Percentiles rank a stretch among this genome's conserved stretches.
phyloP scores from a whole-genome alignment of 2,888 invertebrate genomes.

The Eupithecia tripunctaria region DNA sequence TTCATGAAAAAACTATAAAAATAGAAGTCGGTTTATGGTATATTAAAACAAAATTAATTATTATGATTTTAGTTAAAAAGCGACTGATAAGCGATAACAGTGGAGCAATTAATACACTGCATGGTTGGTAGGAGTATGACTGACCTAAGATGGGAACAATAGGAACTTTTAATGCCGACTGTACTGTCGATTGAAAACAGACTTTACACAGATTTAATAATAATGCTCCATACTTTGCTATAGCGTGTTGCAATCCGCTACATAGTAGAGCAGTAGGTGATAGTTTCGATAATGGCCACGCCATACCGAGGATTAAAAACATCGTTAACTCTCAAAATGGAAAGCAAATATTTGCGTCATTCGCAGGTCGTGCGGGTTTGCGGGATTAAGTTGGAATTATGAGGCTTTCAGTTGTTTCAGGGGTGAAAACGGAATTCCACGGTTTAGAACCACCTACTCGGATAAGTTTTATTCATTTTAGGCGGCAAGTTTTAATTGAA shows the following conservation, averaged over 20 bases:
- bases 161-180: neutral
- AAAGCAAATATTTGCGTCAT: conserved; percentile 72
- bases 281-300: conserved; percentile 56
- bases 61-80: too few relatives aligned
- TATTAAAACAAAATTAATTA: too few relatives aligned
- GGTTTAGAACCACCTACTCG: conserved; percentile 1
- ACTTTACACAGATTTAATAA: neutral
- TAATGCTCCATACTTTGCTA: neutral
- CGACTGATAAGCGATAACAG: too few relatives aligned
- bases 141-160: neutral
- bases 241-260: neutral
- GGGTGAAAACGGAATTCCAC: conserved; percentile 29
- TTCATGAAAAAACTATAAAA: too few relatives aligned
- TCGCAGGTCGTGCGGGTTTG: conserved; percentile 43
- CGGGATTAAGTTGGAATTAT: conserved; percentile 60
- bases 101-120: too few relatives aligned
- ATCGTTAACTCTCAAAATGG: conserved; percentile 73
- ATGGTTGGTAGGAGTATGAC: too few relatives aligned
- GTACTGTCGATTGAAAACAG: too few relatives aligned
- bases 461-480: neutral
- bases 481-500: neutral
- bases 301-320: conserved; percentile 68
- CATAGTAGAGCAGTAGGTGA: neutral
- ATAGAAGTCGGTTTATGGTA: too few relatives aligned
- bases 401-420: conserved; percentile 52